A percentile compares a stretch with the other conserved stretches of the same genome.
Evolutionary conservation across 30 jellyfish, hydroid and myxozoan genomes (phyloP).

Genomic region (Sanderia malayensis): DNA sequence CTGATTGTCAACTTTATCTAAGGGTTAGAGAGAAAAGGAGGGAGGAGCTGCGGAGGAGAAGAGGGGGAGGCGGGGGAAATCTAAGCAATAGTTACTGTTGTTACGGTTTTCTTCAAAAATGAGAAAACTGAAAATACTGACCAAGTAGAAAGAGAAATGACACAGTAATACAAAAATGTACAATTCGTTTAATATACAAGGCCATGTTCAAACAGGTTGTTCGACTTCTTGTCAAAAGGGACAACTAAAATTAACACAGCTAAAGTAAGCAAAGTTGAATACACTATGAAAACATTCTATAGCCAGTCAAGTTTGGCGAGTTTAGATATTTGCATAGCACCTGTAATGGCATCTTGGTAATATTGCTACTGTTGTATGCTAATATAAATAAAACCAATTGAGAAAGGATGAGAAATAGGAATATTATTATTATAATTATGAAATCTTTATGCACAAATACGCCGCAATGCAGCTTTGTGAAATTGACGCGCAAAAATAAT

Average conservation of each 20-base stretch:
- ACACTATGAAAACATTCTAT: constrained; percentile 84
- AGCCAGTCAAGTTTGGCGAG: constrained; percentile 90
- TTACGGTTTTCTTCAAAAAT: no score
- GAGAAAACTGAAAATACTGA: no score
- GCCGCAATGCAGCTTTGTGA: constrained; percentile 33
- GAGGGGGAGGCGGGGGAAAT: no score
- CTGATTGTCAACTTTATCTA: no score
- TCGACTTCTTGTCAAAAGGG: constrained; percentile 47
- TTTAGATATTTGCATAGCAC: constrained; percentile 84
- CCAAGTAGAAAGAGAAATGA: no score
- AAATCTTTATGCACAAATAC: constrained; percentile 64
- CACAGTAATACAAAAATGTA: no score
- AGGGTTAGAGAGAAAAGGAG: no score
- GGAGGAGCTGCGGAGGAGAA: no score
- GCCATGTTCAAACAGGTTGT: no score
- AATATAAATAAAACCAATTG: constrained; percentile 57
- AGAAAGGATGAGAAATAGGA: constrained; percentile 61
- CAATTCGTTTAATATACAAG: no score
- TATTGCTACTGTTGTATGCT: constrained; percentile 36
- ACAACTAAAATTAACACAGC: constrained; percentile 83
- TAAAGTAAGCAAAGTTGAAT: constrained; percentile 80
- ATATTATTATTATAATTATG: constrained; percentile 60
- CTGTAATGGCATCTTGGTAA: constrained; percentile 65
- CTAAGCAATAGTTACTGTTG: no score
- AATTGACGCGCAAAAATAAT: constrained; percentile 33